phyloP scores from a whole-genome alignment of 2,797 vertebrate genomes.

The Leptoclinus maculatus region DNA sequence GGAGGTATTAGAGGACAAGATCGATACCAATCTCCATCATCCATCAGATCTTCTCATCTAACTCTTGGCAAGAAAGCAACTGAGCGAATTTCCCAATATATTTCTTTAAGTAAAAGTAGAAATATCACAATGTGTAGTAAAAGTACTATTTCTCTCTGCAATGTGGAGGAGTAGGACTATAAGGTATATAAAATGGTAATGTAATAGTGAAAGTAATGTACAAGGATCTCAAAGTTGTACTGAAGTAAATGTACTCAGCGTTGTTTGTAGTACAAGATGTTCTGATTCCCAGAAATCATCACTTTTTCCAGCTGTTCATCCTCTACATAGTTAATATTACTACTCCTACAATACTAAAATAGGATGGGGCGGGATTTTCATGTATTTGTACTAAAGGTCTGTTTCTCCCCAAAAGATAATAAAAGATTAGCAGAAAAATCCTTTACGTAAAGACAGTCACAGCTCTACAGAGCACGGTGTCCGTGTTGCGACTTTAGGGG shows the following conservation, averaged over 20 bases:
- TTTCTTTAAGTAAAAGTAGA: neutral
- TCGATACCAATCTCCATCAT: no score
- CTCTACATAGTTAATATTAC: no score
- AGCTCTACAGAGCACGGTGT: slow-evolving; percentile 10
- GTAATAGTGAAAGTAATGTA: neutral
- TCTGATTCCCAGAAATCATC: neutral
- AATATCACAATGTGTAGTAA: neutral
- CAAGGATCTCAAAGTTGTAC: neutral
- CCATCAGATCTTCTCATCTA: neutral
- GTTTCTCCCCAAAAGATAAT: neutral
- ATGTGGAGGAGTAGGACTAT: neutral
- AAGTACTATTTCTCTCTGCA: neutral
- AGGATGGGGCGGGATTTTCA: neutral
- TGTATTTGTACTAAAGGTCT: neutral
- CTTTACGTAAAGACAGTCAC: neutral
- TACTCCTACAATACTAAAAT: neutral
- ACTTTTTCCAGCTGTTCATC: neutral
- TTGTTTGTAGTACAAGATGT: neutral
- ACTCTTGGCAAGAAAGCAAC: neutral
- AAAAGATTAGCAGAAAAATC: neutral
- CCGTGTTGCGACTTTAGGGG: neutral
- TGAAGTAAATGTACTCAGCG: neutral
- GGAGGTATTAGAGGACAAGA: no score
- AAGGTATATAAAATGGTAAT: neutral
- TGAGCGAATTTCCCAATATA: neutral